phyloP scores from a whole-genome alignment of 64 coral and sea anemone species.

The Porites australiensis region DNA sequence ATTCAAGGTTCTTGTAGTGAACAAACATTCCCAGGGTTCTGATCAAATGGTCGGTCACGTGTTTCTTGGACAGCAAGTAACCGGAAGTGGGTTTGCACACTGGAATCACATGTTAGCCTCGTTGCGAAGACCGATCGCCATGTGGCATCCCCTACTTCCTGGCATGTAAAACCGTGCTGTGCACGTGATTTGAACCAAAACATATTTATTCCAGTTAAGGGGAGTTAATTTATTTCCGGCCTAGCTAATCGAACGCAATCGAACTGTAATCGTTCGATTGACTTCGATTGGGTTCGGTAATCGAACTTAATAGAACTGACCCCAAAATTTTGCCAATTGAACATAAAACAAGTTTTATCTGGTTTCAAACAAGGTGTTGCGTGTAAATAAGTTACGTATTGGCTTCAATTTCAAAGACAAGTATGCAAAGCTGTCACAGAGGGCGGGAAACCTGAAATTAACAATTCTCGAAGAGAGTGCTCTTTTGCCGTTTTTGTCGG shows the following conservation, averaged over 20 bases:
- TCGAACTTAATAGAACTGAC: too few relatives aligned
- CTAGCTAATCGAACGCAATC: too few relatives aligned
- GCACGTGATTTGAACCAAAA: background rate
- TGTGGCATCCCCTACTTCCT: slow-evolving; percentile 98
- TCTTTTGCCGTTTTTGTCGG: too few relatives aligned
- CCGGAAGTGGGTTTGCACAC: slow-evolving; percentile 90
- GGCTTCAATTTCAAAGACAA: too few relatives aligned
- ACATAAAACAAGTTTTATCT: background rate
- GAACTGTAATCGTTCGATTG: too few relatives aligned
- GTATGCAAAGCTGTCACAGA: too few relatives aligned
- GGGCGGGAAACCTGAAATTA: too few relatives aligned
- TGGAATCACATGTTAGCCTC: slow-evolving; percentile 96
- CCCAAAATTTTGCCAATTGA: background rate
- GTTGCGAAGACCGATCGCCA: slow-evolving; percentile 88
- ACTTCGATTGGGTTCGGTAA: too few relatives aligned
- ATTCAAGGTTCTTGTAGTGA: slow-evolving; percentile 85
- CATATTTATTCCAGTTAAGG: background rate
- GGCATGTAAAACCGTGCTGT: background rate
- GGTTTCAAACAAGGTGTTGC: too few relatives aligned
- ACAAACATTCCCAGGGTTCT: slow-evolving; percentile 90
- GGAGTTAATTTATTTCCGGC: background rate
- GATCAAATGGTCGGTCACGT: slow-evolving; percentile 93
- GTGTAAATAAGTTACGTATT: too few relatives aligned
- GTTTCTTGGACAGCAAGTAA: slow-evolving; percentile 82
- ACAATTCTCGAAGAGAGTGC: too few relatives aligned